Percentiles rank a stretch among this genome's conserved stretches.
Conservation (phyloP, 2,888 invertebrate genomes). For the Xestia rhomboidea region DNA sequence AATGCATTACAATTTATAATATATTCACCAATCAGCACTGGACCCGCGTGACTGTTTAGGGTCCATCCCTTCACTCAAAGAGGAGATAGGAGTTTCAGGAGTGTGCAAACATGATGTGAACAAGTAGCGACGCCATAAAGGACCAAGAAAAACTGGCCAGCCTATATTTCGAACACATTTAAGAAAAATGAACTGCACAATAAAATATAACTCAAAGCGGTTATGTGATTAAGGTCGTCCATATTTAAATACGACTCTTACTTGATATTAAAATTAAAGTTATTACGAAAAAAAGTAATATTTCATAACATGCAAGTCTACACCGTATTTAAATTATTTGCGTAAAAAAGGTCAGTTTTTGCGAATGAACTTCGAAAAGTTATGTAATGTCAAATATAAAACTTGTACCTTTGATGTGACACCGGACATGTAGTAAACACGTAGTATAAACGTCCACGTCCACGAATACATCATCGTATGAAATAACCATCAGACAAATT, state of each 20-base stretch:
- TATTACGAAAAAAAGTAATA: constrained; percentile 33
- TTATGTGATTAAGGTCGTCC: constrained; percentile 38
- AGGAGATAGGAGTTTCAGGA: not conserved
- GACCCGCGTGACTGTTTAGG: not conserved
- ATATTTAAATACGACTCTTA: constrained; percentile 36
- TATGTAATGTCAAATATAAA: constrained; percentile 29
- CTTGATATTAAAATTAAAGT: constrained; percentile 46
- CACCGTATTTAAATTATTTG: constrained; percentile 36
- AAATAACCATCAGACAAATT: constrained; percentile 40
- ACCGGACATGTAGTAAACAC: constrained; percentile 29
- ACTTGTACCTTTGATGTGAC: constrained; percentile 53
- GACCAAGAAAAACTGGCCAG: constrained; percentile 29
- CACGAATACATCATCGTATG: constrained; percentile 18
- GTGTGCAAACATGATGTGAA: not conserved
- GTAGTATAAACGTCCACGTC: constrained; percentile 21
- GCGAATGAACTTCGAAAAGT: constrained; percentile 25
- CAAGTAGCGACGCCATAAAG: not conserved
- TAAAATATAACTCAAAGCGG: constrained; percentile 41
- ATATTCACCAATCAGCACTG: not conserved
- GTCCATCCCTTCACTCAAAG: not conserved
- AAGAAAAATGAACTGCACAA: constrained; percentile 31
- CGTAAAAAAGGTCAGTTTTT: constrained; percentile 42
- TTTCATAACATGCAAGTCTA: constrained; percentile 31
- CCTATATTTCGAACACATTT: constrained; percentile 18
- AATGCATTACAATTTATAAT: not conserved